These are phyloP conservation scores for Apantesis nais DNA, from an alignment of 2,888 invertebrate genomes.

Conservation along the genomic window DNA sequence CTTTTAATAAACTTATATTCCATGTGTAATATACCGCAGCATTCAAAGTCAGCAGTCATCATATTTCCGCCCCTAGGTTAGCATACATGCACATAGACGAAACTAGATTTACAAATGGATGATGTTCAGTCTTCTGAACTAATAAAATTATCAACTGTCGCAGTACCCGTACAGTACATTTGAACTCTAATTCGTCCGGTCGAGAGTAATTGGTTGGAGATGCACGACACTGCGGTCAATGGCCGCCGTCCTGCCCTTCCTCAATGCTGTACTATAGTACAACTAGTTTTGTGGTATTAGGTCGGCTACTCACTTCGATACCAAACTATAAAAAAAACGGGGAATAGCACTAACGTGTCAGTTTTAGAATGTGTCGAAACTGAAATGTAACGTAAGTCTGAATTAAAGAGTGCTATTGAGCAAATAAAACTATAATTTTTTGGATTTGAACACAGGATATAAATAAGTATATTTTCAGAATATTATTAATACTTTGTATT, in stretches of 20 bases:
- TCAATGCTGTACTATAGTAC: neutral
- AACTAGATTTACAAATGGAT: neutral
- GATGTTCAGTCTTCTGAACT: neutral
- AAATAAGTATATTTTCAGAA: no score
- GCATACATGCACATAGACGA: no score
- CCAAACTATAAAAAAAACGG: neutral
- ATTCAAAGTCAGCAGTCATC: neutral
- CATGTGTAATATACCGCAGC: no score
- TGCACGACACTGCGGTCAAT: neutral
- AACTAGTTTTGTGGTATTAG: neutral
- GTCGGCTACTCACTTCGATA: neutral
- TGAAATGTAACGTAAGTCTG: no score
- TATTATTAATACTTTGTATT: no score
- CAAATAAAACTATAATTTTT: neutral
- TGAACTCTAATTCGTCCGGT: conserved; percentile 6
- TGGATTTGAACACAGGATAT: no score
- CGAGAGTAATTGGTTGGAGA: neutral
- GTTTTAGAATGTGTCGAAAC: no score
- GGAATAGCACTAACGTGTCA: neutral
- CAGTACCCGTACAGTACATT: conserved; percentile 1
- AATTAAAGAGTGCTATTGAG: neutral
- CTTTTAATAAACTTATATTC: no score
- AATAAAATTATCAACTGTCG: neutral
- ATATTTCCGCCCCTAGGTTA: neutral
- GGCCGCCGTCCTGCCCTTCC: neutral